Percentiles rank a stretch among this genome's conserved stretches.
Conservation (phyloP, 2,797 vertebrate genomes). For the Sciurus carolinensis region DNA sequence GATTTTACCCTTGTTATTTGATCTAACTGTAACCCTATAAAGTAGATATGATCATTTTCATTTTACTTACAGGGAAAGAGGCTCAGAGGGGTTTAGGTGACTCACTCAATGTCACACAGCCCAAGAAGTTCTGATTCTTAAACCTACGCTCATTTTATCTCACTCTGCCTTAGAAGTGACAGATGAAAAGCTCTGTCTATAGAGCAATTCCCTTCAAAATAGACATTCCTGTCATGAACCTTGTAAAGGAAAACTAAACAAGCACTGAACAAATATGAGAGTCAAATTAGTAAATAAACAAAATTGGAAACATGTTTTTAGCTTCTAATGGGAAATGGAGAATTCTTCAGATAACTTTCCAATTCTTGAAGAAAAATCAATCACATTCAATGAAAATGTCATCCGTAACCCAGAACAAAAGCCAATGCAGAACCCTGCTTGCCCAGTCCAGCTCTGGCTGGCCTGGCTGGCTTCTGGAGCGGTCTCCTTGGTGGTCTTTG, state of each 20-base stretch:
- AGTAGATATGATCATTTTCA: background rate
- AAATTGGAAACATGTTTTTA: slow-evolving; percentile 62
- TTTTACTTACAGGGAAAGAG: background rate
- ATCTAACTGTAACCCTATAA: background rate
- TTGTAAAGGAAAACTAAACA: slow-evolving; percentile 27
- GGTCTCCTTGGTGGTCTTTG: background rate
- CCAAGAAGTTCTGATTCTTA: background rate
- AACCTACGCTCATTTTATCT: background rate
- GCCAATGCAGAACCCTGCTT: background rate
- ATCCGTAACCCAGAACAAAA: background rate
- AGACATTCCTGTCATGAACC: slow-evolving; percentile 12
- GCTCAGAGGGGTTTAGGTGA: background rate
- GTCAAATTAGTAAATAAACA: slow-evolving; percentile 56
- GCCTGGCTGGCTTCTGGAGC: background rate
- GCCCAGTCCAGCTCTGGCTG: background rate
- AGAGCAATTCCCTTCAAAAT: background rate
- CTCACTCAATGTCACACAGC: background rate
- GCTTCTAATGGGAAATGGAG: slow-evolving; percentile 61
- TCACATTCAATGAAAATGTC: background rate
- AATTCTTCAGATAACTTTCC: slow-evolving; percentile 58
- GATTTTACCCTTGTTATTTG: slow-evolving; percentile 27
- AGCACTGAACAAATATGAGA: background rate
- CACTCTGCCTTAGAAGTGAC: background rate
- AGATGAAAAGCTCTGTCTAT: background rate
- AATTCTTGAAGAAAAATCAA: slow-evolving; percentile 58